Percentiles rank a stretch among this genome's conserved stretches.
Conservation (phyloP, 2,797 vertebrate genomes). For the Coreius guichenoti region DNA sequence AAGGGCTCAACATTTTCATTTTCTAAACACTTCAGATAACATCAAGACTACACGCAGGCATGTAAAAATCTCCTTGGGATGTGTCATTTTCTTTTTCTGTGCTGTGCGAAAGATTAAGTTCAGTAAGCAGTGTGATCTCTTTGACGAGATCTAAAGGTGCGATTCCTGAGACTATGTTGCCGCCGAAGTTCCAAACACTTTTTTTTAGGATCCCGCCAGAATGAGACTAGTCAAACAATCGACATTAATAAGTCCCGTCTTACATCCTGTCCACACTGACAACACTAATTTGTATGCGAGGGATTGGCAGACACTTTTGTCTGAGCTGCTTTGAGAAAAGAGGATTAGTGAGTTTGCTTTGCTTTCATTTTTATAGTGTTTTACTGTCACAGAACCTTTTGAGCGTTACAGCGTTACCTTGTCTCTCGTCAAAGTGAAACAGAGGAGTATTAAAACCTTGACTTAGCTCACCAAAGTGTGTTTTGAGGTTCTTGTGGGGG, state of each 20-base stretch:
- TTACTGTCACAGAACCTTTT: constrained; percentile 55
- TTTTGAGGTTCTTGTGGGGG: constrained; percentile 41
- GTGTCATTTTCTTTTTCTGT: constrained; percentile 58
- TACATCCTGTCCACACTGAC: constrained; percentile 70
- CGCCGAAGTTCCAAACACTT: constrained; percentile 67
- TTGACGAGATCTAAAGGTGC: constrained; percentile 66
- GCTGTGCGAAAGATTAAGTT: constrained; percentile 70
- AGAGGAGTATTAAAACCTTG: constrained; percentile 55
- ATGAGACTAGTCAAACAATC: constrained; percentile 48
- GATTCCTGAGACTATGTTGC: constrained; percentile 60
- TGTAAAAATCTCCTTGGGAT: constrained; percentile 46
- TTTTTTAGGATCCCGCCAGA: constrained; percentile 53
- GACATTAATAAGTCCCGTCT: constrained; percentile 53
- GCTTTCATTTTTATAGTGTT: constrained; percentile 71
- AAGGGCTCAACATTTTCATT: constrained; percentile 72
- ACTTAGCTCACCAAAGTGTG: constrained; percentile 38
- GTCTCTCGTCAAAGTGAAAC: constrained; percentile 64
- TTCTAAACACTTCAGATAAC: constrained; percentile 60
- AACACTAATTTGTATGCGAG: constrained; percentile 71
- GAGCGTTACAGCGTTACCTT: constrained; percentile 48
- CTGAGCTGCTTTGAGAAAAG: constrained; percentile 67
- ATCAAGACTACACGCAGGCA: constrained; percentile 51
- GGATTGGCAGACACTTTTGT: constrained; percentile 69
- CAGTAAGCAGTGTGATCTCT: constrained; percentile 66
- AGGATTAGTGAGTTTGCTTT: constrained; percentile 72